phyloP scores from a whole-genome alignment of 1,140 invertebrate genomes.

The Hirudo medicinalis region DNA sequence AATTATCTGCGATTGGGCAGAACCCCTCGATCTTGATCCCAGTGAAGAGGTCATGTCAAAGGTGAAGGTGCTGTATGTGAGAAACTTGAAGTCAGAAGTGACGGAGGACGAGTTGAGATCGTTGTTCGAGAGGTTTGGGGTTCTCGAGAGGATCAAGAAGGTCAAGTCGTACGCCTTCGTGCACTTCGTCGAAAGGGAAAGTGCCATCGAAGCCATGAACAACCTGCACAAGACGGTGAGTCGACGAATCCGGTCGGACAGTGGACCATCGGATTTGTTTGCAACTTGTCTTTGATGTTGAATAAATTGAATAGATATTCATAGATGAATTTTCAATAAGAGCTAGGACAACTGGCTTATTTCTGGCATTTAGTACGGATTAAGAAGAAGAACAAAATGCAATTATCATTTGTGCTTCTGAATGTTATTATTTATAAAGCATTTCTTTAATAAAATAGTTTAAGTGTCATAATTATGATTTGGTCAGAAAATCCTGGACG shows the following conservation, averaged over 20 bases:
- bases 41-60: slow-evolving; percentile 97
- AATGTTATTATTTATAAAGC: neutral
- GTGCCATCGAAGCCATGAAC: slow-evolving; percentile 89
- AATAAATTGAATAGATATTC: too few relatives aligned
- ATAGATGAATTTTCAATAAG: too few relatives aligned
- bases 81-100: slow-evolving; percentile 90
- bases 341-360: too few relatives aligned
- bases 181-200: slow-evolving; percentile 92
- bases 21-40: slow-evolving; percentile 91
- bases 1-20: slow-evolving; percentile 99
- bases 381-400: neutral
- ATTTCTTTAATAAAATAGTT: neutral
- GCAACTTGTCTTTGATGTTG: too few relatives aligned
- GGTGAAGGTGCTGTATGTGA: slow-evolving; percentile 93
- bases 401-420: neutral
- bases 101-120: slow-evolving; percentile 89
- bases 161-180: slow-evolving; percentile 99
- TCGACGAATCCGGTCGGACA: neutral
- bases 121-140: slow-evolving; percentile 78
- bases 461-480: slow-evolving; percentile 12
- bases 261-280: too few relatives aligned
- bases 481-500: slow-evolving; percentile 57
- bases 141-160: slow-evolving; percentile 94
- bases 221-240: slow-evolving; percentile 70
- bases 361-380: too few relatives aligned